phyloP scores from a whole-genome alignment of 1,140 invertebrate genomes.

The Elymnias hypermnestra region DNA sequence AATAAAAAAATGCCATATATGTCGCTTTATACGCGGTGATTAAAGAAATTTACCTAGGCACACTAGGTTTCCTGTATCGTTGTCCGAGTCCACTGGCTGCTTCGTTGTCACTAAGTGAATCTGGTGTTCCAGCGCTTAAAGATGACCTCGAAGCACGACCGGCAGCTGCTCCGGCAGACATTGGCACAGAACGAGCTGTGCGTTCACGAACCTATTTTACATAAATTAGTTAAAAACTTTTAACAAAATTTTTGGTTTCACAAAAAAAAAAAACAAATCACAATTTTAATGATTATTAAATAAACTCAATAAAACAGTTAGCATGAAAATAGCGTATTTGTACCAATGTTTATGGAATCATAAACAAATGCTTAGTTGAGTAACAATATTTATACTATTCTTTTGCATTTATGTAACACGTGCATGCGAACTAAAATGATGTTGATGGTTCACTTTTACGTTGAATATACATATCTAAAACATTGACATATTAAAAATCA shows the following conservation, averaged over 20 bases:
- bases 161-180: conserved; percentile 77
- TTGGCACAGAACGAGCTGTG: conserved; percentile 89
- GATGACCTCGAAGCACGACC: conserved; percentile 82
- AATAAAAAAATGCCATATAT: too few relatives aligned
- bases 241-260: conserved; percentile 13
- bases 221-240: conserved; percentile 17
- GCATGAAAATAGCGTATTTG: conserved; percentile 8
- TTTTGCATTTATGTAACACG: conserved; percentile 14
- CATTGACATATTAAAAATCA: conserved; percentile 36
- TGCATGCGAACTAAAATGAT: conserved; percentile 24
- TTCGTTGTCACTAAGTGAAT: conserved; percentile 92
- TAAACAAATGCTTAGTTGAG: neutral
- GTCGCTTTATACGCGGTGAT: too few relatives aligned
- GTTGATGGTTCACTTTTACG: conserved; percentile 14
- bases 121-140: conserved; percentile 87
- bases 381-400: neutral
- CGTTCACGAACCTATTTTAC: conserved; percentile 88
- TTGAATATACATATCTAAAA: conserved; percentile 14
- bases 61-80: conserved; percentile 79
- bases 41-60: conserved; percentile 62
- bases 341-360: neutral
- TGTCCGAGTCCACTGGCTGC: conserved; percentile 81
- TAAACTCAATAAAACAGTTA: conserved; percentile 5
- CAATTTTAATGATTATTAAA: conserved; percentile 2
- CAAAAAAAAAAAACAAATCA: conserved; percentile 4